phyloP scores from a whole-genome alignment of 2,113 vertebrate genomes.

The Dascyllus trimaculatus region DNA sequence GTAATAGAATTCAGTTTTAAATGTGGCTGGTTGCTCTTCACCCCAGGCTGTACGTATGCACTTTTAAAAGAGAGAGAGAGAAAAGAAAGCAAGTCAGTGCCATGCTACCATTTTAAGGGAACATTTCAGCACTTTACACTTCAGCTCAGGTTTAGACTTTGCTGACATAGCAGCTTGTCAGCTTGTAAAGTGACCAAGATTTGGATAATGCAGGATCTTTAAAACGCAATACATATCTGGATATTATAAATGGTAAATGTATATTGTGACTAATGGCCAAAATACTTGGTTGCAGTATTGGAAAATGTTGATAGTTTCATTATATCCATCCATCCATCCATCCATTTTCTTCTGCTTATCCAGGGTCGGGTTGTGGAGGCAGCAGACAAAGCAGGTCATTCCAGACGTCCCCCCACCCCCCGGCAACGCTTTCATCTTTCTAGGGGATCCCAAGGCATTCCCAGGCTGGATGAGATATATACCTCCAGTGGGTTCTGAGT shows the following conservation, averaged over 20 bases:
- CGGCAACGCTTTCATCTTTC: too few relatives aligned
- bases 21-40: constrained; percentile 45
- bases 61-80: constrained; percentile 24
- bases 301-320: background rate
- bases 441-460: too few relatives aligned
- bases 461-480: too few relatives aligned
- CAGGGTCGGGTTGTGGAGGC: too few relatives aligned
- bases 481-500: too few relatives aligned
- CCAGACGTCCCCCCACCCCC: too few relatives aligned
- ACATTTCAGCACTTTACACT: constrained; percentile 37
- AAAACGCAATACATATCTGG: background rate
- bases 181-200: constrained; percentile 10
- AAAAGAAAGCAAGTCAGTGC: constrained; percentile 22
- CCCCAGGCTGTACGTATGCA: constrained; percentile 50
- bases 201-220: background rate
- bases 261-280: background rate
- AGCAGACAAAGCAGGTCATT: too few relatives aligned
- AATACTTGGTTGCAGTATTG: too few relatives aligned
- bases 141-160: constrained; percentile 13
- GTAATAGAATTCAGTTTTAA: constrained; percentile 38
- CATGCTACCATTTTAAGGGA: constrained; percentile 24
- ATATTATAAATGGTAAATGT: too few relatives aligned
- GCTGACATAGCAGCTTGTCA: constrained; percentile 48
- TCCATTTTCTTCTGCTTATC: too few relatives aligned
- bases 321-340: background rate